Conservation (phyloP, 30 jellyfish, hydroid and myxozoan species). For the Catostylus mosaicus region DNA sequence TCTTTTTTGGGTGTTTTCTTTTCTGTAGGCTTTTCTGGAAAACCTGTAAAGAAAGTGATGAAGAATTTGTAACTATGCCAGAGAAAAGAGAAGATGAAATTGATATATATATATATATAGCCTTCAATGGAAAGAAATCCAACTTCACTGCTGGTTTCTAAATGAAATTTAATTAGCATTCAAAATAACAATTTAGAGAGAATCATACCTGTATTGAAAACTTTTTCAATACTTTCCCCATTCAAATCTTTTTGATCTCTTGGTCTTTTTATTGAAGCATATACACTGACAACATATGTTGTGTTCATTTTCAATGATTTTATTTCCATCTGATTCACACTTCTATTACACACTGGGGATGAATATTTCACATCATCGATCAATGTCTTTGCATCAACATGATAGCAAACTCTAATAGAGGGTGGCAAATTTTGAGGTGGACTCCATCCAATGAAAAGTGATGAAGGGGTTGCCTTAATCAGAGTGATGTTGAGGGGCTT, state of each 20-base stretch:
- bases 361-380: background rate
- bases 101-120: no score
- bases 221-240: conserved; percentile 14
- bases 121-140: no score
- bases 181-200: no score
- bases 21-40: background rate
- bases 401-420: conserved; percentile 18
- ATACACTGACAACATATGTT: conserved; percentile 31
- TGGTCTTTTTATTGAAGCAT: conserved; percentile 30
- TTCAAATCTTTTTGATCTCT: conserved; percentile 23
- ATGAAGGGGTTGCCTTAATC: background rate
- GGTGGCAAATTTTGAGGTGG: background rate
- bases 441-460: conserved; percentile 19
- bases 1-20: background rate
- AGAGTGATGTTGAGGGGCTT: conserved; percentile 25
- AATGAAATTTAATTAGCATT: no score
- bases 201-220: conserved; percentile 30
- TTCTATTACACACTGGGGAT: background rate
- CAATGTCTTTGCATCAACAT: background rate
- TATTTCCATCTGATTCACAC: conserved; percentile 7
- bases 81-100: no score
- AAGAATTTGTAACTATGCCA: no score
- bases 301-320: conserved; percentile 36
- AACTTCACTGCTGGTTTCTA: no score
- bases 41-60: background rate